Conservation (phyloP, 2,113 vertebrate species). For the Donacobius atricapilla region DNA sequence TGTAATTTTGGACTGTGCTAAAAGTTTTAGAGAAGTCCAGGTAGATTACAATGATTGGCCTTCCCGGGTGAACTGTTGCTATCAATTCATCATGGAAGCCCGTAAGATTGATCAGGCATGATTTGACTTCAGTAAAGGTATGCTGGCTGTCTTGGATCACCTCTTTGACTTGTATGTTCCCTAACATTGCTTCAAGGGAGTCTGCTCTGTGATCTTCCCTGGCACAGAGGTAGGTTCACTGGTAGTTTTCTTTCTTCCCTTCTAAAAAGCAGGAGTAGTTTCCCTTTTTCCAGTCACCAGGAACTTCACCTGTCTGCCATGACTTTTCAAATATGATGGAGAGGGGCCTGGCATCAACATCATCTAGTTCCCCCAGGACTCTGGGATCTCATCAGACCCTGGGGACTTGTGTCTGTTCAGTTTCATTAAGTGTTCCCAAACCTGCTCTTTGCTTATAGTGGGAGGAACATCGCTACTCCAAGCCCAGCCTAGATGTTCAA, state of each 20-base stretch:
- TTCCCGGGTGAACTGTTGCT: neutral
- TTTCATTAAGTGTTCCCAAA: neutral
- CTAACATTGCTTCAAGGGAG: neutral
- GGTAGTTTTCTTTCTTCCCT: neutral
- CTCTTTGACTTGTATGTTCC: neutral
- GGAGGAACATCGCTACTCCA: neutral
- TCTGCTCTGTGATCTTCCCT: neutral
- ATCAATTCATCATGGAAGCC: neutral
- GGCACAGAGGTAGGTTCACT: neutral
- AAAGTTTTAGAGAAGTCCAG: neutral
- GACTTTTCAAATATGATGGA: neutral
- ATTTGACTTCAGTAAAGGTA: neutral
- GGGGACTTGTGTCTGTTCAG: neutral
- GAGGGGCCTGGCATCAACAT: neutral
- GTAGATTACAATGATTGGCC: too few species aligned
- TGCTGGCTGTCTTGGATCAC: neutral
- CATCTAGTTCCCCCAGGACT: neutral
- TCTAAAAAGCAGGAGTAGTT: neutral
- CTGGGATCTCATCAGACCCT: neutral
- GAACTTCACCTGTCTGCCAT: neutral
- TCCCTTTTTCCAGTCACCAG: neutral
- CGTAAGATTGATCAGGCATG: neutral
- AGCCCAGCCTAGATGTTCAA: neutral
- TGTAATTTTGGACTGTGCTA: neutral
- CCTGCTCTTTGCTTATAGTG: neutral